These are phyloP conservation scores for Bombus confusus DNA, from an alignment of 1,140 invertebrate genomes.

Conservation along the genomic window DNA sequence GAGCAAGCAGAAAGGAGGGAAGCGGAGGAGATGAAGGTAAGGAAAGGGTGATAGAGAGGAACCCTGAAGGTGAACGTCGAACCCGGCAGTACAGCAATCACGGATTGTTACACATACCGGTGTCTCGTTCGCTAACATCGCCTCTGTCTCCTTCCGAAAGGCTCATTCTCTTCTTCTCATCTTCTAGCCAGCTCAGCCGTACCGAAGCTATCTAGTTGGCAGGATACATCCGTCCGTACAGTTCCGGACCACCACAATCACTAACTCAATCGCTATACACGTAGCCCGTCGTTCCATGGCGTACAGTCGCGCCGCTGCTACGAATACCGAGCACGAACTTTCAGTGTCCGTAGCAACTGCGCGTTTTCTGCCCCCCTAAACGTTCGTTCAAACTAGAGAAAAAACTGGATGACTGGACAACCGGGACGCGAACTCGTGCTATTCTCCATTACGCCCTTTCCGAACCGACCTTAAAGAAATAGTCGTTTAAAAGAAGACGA, in stretches of 20 bases:
- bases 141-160: conserved; percentile 9
- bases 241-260: conserved; percentile 54
- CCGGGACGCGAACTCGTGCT: not conserved
- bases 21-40: not conserved
- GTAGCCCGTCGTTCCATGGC: conserved; percentile 3
- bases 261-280: conserved; percentile 48
- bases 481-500: conserved; percentile 28
- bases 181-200: conserved; percentile 47
- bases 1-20: conserved; percentile 2
- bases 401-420: conserved; percentile 9
- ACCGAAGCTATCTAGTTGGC: conserved; percentile 44
- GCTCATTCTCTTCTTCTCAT: conserved; percentile 52
- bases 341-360: conserved; percentile 26
- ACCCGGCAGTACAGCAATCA: conserved; percentile 72
- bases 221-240: conserved; percentile 59
- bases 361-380: conserved; percentile 19
- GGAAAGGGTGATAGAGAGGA: conserved; percentile 24
- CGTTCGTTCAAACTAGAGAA: conserved; percentile 12
- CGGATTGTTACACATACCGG: conserved; percentile 73
- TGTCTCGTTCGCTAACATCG: conserved; percentile 50
- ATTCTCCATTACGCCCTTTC: conserved; percentile 40
- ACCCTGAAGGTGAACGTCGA: conserved; percentile 67
- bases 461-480: conserved; percentile 43
- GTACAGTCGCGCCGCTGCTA: conserved; percentile 23
- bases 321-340: conserved; percentile 62